Conservation (phyloP, 2,113 vertebrate species). For the Lasiurus cinereus region DNA sequence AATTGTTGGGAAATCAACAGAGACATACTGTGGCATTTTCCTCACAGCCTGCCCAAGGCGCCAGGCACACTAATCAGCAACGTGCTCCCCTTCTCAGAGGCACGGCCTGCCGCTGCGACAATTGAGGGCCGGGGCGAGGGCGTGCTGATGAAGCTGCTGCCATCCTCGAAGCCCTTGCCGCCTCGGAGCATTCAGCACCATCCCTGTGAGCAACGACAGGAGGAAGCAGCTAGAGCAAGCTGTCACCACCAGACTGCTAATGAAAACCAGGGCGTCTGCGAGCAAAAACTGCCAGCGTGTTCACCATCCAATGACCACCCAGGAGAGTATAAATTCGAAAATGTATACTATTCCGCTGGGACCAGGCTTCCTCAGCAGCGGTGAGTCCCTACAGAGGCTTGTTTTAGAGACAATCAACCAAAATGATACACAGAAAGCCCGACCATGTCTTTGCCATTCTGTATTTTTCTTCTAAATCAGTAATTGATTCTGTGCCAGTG, state of each 20-base stretch:
- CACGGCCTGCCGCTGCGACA: conserved; percentile 10
- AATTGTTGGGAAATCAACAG: conserved; percentile 52
- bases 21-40: neutral
- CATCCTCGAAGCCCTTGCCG: neutral
- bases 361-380: neutral
- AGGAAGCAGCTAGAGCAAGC: conserved; percentile 35
- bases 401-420: neutral
- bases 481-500: neutral
- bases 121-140: neutral
- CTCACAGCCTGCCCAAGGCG: neutral
- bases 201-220: conserved; percentile 50
- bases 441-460: neutral
- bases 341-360: neutral
- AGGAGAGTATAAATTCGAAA: neutral
- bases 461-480: conserved; percentile 45
- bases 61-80: conserved; percentile 9
- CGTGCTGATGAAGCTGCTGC: neutral
- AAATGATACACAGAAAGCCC: neutral
- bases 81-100: neutral
- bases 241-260: conserved; percentile 75
- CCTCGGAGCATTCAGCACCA: conserved; percentile 63
- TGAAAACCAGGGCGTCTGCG: conserved; percentile 65
- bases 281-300: conserved; percentile 24
- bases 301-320: neutral
- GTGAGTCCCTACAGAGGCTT: neutral